Evolutionary conservation across 2,888 invertebrate species (phyloP).

Genomic region (Coremacera marginata): DNA sequence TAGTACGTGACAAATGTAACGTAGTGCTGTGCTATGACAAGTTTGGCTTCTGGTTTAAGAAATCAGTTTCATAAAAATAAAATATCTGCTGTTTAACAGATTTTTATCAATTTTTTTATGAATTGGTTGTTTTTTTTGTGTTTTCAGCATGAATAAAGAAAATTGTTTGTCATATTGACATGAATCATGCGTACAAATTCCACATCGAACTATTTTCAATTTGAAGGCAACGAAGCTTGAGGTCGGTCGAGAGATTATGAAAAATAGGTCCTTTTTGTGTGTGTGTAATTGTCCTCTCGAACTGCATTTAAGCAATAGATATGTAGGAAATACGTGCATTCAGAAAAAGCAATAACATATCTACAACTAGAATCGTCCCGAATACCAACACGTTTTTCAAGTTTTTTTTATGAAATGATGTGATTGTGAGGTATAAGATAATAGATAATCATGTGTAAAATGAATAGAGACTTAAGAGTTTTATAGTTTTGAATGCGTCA

Average conservation of each 20-base stretch:
- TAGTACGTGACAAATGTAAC: background rate
- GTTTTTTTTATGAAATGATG: slow-evolving; percentile 12
- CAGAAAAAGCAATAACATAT: slow-evolving; percentile 51
- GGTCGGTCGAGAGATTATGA: background rate
- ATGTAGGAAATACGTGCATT: background rate
- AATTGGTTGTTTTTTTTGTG: slow-evolving; percentile 47
- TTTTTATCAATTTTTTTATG: slow-evolving; percentile 30
- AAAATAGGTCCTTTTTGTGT: background rate
- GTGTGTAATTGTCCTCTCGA: background rate
- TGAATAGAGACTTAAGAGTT: no score
- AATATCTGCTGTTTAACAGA: slow-evolving; percentile 18
- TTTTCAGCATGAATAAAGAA: background rate
- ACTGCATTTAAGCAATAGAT: background rate
- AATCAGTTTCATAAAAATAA: slow-evolving; percentile 43
- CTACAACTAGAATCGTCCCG: slow-evolving; percentile 46
- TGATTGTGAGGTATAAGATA: background rate
- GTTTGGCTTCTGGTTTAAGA: slow-evolving; percentile 12
- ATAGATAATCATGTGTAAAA: no score
- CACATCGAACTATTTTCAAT: slow-evolving; percentile 9
- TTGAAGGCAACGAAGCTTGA: slow-evolving; percentile 23
- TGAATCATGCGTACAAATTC: slow-evolving; percentile 21
- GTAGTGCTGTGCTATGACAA: background rate
- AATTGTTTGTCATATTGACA: background rate
- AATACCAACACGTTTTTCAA: slow-evolving; percentile 37
- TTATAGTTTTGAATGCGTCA: no score